Base-by-base conservation (phyloP, 2,113 vertebrate genomes). In the Scophthalmus maximus region DNA sequence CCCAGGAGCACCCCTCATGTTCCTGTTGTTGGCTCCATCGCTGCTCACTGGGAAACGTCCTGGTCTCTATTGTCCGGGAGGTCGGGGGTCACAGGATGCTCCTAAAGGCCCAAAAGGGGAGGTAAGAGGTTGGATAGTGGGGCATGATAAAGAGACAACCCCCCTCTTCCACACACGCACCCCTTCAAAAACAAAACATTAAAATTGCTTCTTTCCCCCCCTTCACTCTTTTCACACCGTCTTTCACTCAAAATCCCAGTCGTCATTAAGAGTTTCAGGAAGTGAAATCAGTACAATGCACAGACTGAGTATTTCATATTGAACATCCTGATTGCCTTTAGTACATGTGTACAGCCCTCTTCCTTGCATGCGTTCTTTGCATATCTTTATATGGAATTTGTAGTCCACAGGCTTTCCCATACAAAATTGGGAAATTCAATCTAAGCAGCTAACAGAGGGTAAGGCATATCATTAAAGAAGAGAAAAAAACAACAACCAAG, bases 1-100 rank as follows among this genome's bases (percentile, higher is more conserved):
- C 94, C 94, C 93, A 94, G 90, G 93, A 94, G 90, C 91, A 88
- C 90, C 91, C 91, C 90, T 93, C 92, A 82, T 94, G 94, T 94
- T 94, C 92, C 94, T 94, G 93, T 94, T 94, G 93, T 94, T 88
- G 83, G 80, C 90, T 93, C 82, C 89, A 89, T 86, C 83, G 77
- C 78, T 56, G 78, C 92, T 92, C 93, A 94, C 94, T 94, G 94
- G 94, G 94, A 94, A 94, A 93, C 87, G 92, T 94, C 92, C 93
- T 90, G 89, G 89, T 86, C 78, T 84, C 91, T 88, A 93, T 94
- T 94, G 94, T 94, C 91, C 74, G 7, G 22, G 60, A 83, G 92
- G 91, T 92, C 92, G 67, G 66, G 72, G 94, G 93, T 94, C 91
- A 94, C 92, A 93, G 93, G 92, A 93, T 94, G 92, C 91, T 93